Conservation (phyloP, 2,888 invertebrate species). For the Meteorus cinctellus region DNA sequence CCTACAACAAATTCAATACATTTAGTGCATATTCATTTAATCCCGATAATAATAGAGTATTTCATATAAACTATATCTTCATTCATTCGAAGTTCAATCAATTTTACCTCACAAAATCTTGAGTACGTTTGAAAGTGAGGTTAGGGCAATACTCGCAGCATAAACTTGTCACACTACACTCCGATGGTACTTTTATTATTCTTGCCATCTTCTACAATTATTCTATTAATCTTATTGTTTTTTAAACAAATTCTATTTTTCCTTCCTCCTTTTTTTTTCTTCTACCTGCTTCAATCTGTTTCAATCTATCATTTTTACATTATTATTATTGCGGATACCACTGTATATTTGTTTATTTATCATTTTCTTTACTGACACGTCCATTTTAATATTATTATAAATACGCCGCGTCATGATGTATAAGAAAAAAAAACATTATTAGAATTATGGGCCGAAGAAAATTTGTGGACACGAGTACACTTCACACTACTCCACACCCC, state of each 20-base stretch:
- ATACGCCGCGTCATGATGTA: not conserved
- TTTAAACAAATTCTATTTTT: too few relatives aligned
- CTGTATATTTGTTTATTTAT: not conserved
- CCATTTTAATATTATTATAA: not conserved
- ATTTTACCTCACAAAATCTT: constrained; percentile 68
- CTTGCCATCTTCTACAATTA: constrained; percentile 66
- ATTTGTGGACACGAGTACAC: constrained; percentile 13
- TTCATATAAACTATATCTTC: too few relatives aligned
- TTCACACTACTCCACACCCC: not conserved
- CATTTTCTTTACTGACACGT: not conserved
- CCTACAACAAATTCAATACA: constrained; percentile 68
- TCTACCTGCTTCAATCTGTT: not conserved
- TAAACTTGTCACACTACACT: constrained; percentile 59
- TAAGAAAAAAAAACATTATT: not conserved
- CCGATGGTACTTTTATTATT: constrained; percentile 61
- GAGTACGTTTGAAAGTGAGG: constrained; percentile 69
- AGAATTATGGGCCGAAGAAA: not conserved
- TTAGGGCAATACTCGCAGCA: constrained; percentile 70
- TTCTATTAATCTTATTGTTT: not conserved
- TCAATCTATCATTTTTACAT: not conserved
- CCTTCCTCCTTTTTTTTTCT: not conserved
- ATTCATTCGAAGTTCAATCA: not conserved
- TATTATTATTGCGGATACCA: not conserved
- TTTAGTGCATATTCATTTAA: too few relatives aligned
- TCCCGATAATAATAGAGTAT: not conserved